Evolutionary conservation across 1,140 invertebrate genomes (phyloP).

Genomic region (Sarcophaga peregrina): DNA sequence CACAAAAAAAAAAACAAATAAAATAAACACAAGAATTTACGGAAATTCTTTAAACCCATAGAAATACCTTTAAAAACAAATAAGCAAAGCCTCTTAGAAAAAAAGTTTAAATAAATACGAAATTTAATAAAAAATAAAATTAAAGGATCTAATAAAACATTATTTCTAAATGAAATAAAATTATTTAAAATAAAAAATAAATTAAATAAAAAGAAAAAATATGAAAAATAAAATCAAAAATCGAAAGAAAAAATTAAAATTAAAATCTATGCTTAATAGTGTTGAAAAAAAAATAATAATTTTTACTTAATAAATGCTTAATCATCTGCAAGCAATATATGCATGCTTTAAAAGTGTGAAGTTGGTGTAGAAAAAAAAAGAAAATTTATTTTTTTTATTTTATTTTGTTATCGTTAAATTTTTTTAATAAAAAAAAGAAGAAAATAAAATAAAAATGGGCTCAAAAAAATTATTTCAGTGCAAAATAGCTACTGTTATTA

Average conservation of each 20-base stretch:
- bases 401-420: too few relatives aligned
- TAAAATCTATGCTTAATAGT: not conserved
- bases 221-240: constrained; percentile 27
- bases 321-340: not conserved
- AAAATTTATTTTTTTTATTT: not conserved
- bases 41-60: not conserved
- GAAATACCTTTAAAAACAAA: constrained; percentile 4
- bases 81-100: not conserved
- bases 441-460: constrained; percentile 30
- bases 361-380: not conserved
- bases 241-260: not conserved
- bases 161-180: not conserved
- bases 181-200: not conserved
- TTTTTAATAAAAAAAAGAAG: too few relatives aligned
- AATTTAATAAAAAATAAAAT: not conserved
- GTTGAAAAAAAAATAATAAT: not conserved
- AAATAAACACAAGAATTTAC: constrained; percentile 1
- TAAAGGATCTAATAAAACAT: not conserved
- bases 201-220: not conserved
- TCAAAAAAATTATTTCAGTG: constrained; percentile 39
- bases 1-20: not conserved
- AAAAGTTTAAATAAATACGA: not conserved
- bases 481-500: constrained; percentile 4
- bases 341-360: not conserved
- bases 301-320: not conserved